Evolutionary conservation across 2,113 vertebrate species (phyloP).

Genomic region (Misgurnus anguillicaudatus): DNA sequence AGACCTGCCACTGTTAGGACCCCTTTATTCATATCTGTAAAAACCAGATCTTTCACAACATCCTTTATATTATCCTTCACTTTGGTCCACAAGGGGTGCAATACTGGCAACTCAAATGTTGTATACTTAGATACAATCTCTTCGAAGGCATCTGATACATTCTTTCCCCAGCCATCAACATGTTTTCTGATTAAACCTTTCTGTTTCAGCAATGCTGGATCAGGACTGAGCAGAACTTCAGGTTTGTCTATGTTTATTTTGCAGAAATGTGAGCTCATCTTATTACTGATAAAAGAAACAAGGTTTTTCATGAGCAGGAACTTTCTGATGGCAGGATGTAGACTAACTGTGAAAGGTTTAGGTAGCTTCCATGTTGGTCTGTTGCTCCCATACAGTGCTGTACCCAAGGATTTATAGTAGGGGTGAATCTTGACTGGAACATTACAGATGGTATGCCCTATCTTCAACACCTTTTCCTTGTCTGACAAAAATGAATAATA

Average conservation of each 20-base stretch:
- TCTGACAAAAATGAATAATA: constrained; percentile 69
- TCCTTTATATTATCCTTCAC: constrained; percentile 60
- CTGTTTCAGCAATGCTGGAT: constrained; percentile 67
- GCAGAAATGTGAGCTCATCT: constrained; percentile 77
- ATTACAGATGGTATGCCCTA: constrained; percentile 66
- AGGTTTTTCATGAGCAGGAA: constrained; percentile 72
- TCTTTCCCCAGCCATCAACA: constrained; percentile 72
- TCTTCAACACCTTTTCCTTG: constrained; percentile 68
- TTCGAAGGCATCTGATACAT: constrained; percentile 61
- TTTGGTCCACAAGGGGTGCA: constrained; percentile 67
- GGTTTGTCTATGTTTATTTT: constrained; percentile 61
- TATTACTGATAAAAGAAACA: constrained; percentile 64
- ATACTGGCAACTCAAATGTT: constrained; percentile 54
- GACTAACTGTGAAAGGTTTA: constrained; percentile 68
- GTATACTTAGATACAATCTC: constrained; percentile 68
- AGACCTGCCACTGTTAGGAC: constrained; percentile 74
- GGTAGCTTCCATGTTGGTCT: constrained; percentile 78
- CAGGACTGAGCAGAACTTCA: constrained; percentile 71
- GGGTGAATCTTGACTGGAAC: constrained; percentile 76
- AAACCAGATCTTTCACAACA: constrained; percentile 54
- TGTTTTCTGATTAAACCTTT: constrained; percentile 55
- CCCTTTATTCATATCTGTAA: constrained; percentile 58
- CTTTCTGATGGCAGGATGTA: constrained; percentile 70
- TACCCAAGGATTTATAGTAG: constrained; percentile 74
- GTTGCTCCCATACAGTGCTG: constrained; percentile 79